Evolutionary conservation across 2,888 invertebrate species (phyloP).

Genomic region (Buathra laborator): DNA sequence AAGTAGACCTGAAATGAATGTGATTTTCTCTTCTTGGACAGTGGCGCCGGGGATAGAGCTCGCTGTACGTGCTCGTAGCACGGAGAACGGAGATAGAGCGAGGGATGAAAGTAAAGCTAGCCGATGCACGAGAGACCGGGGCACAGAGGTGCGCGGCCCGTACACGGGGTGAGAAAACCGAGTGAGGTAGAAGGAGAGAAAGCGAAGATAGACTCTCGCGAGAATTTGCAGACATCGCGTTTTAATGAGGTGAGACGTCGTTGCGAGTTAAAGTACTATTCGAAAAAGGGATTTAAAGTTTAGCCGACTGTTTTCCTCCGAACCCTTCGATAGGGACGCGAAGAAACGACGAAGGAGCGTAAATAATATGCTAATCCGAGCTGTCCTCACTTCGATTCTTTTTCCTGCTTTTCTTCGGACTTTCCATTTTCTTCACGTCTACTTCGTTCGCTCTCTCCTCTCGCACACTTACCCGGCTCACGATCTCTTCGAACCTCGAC

Average conservation of each 20-base stretch:
- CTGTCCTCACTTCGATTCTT: conserved; percentile 72
- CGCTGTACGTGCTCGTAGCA: conserved; percentile 61
- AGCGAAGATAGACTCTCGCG: conserved; percentile 35
- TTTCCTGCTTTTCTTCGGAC: conserved; percentile 62
- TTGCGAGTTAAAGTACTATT: conserved; percentile 77
- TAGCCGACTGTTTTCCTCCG: conserved; percentile 66
- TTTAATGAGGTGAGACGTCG: conserved; percentile 79
- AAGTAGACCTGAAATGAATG: conserved; percentile 77
- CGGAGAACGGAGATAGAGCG: conserved; percentile 35
- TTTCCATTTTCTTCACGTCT: conserved; percentile 32
- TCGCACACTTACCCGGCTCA: conserved; percentile 32
- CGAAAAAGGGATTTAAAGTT: conserved; percentile 83
- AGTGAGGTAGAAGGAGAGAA: conserved; percentile 15
- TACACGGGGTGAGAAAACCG: not conserved
- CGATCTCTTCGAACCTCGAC: conserved; percentile 64
- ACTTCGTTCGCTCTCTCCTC: conserved; percentile 10
- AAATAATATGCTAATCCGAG: conserved; percentile 84
- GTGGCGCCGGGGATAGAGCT: conserved; percentile 41
- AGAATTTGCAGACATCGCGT: conserved; percentile 71
- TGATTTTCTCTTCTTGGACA: conserved; percentile 72
- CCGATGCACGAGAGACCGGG: not conserved
- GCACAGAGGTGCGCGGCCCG: conserved; percentile 27
- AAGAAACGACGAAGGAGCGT: conserved; percentile 72
- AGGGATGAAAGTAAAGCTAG: conserved; percentile 32
- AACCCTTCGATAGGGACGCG: conserved; percentile 57